Conservation (phyloP, 2,888 invertebrate species). For the Pollenia angustigena region DNA sequence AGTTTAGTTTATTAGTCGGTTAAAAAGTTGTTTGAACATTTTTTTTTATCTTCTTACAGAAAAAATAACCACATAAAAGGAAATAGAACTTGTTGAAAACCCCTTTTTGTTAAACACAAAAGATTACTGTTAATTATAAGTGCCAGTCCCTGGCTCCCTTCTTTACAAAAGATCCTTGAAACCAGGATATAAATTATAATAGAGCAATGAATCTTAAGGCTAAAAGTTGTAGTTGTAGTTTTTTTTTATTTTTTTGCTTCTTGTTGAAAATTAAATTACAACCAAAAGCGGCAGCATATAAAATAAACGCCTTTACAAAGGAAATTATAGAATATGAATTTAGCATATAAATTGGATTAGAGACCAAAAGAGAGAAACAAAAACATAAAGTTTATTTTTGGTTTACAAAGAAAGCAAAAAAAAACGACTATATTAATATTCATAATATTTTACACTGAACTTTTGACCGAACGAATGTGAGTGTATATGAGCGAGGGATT, state of each 20-base stretch:
- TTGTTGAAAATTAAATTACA: conserved; percentile 16
- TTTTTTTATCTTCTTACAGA: background rate
- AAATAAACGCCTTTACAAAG: background rate
- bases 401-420: background rate
- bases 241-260: background rate
- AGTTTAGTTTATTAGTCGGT: conserved; percentile 26
- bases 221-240: conserved; percentile 10
- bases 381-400: background rate
- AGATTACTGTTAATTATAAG: conserved; percentile 58
- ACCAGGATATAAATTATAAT: conserved; percentile 42
- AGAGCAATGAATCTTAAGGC: conserved; percentile 23
- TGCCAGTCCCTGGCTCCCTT: background rate
- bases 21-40: conserved; percentile 17
- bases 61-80: conserved; percentile 16
- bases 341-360: conserved; percentile 42
- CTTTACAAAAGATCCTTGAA: conserved; percentile 7
- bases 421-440: background rate
- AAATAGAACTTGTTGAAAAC: conserved; percentile 5
- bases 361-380: background rate
- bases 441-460: background rate
- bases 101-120: conserved; percentile 6
- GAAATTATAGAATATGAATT: conserved; percentile 33
- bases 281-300: background rate
- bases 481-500: conserved; percentile 9
- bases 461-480: no score